Evolutionary conservation across 2,888 invertebrate genomes (phyloP).

Genomic region (Antheraea yamamai): DNA sequence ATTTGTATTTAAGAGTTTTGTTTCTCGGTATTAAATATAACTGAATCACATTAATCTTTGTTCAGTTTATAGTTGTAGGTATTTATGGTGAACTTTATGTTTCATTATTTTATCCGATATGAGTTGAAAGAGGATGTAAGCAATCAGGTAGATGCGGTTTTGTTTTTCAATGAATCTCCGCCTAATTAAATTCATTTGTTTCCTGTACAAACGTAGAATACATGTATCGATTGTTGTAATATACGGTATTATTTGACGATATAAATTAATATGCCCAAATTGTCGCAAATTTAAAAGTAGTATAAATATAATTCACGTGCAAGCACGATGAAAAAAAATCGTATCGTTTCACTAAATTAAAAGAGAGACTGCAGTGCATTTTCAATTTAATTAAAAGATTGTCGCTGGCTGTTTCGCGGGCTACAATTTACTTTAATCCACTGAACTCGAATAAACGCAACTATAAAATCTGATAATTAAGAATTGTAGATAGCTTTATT

Average conservation of each 20-base stretch:
- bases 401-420: conserved; percentile 24
- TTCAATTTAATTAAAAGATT: conserved; percentile 43
- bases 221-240: not conserved
- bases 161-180: not conserved
- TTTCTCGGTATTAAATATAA: conserved; percentile 29
- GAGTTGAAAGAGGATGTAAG: not conserved
- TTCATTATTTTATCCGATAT: not conserved
- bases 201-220: not conserved
- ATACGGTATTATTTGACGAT: too few relatives aligned
- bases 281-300: too few relatives aligned
- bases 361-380: conserved; percentile 24
- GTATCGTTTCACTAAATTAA: not conserved
- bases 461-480: not conserved
- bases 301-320: too few relatives aligned
- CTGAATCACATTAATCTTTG: not conserved
- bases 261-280: too few relatives aligned
- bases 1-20: conserved; percentile 32
- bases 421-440: not conserved
- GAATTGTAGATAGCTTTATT: not conserved
- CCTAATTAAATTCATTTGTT: too few relatives aligned
- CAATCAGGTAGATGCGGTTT: not conserved
- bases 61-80: not conserved
- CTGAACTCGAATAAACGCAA: not conserved
- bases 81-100: not conserved
- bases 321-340: not conserved